A percentile compares a stretch with the other conserved stretches of the same genome.
Evolutionary conservation across 2,888 invertebrate genomes (phyloP).

Genomic region (Athripsodes cinereus): DNA sequence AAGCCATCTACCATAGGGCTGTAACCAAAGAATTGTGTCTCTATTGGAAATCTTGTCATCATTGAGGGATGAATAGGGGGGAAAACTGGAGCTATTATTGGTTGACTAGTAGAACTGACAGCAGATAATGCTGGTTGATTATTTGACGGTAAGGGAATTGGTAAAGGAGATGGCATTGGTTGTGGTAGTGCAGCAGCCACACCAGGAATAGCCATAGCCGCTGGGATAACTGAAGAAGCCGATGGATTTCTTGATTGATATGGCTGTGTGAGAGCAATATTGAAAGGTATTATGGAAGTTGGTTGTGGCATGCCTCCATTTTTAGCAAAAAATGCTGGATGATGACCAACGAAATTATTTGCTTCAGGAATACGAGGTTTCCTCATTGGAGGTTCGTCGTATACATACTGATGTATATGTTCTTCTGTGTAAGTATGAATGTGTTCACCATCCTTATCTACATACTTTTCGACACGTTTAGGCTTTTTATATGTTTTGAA

Average conservation of each 20-base stretch:
- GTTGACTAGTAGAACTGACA: not conserved
- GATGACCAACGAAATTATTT: slow-evolving; percentile 16
- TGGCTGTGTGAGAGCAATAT: not conserved
- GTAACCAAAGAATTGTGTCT: not conserved
- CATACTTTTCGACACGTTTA: slow-evolving; percentile 47
- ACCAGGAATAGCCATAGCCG: no score
- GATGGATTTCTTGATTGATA: not conserved
- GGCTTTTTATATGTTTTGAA: slow-evolving; percentile 45
- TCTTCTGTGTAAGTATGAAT: slow-evolving; percentile 50
- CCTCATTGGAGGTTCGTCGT: slow-evolving; percentile 33
- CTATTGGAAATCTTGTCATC: not conserved
- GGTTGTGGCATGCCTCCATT: not conserved
- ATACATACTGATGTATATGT: slow-evolving; percentile 45
- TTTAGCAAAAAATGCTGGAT: not conserved
- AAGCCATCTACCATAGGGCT: slow-evolving; percentile 4
- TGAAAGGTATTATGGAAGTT: not conserved
- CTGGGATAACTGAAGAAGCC: no score
- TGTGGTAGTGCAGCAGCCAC: no score
- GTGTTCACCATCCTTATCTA: slow-evolving; percentile 49
- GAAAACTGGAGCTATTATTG: not conserved
- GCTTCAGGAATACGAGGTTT: slow-evolving; percentile 34
- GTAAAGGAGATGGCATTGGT: no score
- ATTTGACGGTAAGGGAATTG: no score
- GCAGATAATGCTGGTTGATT: no score
- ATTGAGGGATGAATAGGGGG: not conserved